These are phyloP conservation scores for Temnopleurus reevesii DNA, from an alignment of 53 echinoderm and acorn worm species.

Conservation along the genomic window DNA sequence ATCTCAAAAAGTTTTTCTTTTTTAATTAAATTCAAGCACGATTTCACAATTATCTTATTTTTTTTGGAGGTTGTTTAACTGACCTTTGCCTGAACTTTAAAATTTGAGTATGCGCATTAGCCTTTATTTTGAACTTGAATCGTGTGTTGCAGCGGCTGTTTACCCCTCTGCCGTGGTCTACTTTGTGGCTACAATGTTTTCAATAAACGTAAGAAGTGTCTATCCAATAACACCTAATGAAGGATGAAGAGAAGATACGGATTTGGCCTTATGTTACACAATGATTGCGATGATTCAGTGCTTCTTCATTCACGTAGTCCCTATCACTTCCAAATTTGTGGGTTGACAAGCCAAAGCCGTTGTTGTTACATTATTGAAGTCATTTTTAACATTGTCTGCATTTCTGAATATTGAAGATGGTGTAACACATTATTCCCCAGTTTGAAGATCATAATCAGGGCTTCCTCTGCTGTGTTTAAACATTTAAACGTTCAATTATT, in stretches of 20 bases:
- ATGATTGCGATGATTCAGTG: slow-evolving; percentile 45
- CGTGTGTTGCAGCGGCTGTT: background rate
- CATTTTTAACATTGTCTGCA: background rate
- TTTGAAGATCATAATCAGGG: background rate
- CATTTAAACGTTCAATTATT: background rate
- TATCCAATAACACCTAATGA: slow-evolving; percentile 40
- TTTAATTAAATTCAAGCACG: no score
- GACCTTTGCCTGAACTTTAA: background rate
- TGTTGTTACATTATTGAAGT: background rate
- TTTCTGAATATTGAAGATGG: background rate
- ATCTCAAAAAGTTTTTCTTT: no score
- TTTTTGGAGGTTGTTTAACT: no score
- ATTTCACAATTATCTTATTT: no score
- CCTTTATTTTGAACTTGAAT: background rate
- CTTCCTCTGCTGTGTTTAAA: background rate
- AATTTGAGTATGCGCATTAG: background rate
- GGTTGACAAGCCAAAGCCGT: slow-evolving; percentile 6
- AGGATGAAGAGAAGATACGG: slow-evolving; percentile 48
- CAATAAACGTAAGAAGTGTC: slow-evolving; percentile 17
- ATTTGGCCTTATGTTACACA: slow-evolving; percentile 46
- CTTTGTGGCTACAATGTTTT: slow-evolving; percentile 29
- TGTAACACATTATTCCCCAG: background rate
- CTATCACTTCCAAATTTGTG: slow-evolving; percentile 22
- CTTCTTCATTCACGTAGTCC: slow-evolving; percentile 20
- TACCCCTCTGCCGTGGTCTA: background rate